Evolutionary conservation across 1,140 invertebrate species (phyloP).

Genomic region (Maconellicoccus hirsutus): DNA sequence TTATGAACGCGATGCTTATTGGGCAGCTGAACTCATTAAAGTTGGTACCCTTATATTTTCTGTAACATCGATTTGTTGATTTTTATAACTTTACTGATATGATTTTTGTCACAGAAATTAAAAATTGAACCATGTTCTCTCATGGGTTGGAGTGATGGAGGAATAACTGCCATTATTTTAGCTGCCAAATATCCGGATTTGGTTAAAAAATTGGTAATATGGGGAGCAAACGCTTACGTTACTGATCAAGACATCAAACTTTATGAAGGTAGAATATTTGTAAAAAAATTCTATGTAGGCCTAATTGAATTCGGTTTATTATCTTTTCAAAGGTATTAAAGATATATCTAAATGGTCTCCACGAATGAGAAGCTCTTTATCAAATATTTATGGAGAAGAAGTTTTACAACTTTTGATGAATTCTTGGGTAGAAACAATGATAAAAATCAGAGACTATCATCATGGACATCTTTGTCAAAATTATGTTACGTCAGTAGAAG

Average conservation of each 20-base stretch:
- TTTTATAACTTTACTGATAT: neutral
- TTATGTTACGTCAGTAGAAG: conserved; percentile 48
- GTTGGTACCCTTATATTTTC: conserved; percentile 33
- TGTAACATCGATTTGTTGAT: neutral
- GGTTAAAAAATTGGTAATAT: conserved; percentile 61
- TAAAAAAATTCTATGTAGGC: neutral
- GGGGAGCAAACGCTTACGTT: conserved; percentile 66
- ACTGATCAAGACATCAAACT: conserved; percentile 50
- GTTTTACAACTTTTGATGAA: conserved; percentile 57
- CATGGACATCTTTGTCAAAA: conserved; percentile 59
- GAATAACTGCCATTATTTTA: conserved; percentile 60
- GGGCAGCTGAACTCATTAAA: conserved; percentile 58
- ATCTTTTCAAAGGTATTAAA: conserved; percentile 37
- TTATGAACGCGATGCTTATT: conserved; percentile 59
- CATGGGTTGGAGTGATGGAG: conserved; percentile 83
- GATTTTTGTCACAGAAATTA: conserved; percentile 38
- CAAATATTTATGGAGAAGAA: conserved; percentile 60
- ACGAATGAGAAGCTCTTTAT: conserved; percentile 57
- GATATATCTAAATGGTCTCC: conserved; percentile 69
- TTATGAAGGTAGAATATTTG: conserved; percentile 41
- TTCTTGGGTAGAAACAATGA: conserved; percentile 56
- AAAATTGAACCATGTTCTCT: conserved; percentile 59
- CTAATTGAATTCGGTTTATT: neutral
- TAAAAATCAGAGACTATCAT: conserved; percentile 42
- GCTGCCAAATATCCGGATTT: conserved; percentile 52